Evolutionary conservation across 2,888 invertebrate genomes (phyloP), one percentile per base, ranked within the genome.

Genomic region (Parascotia fuliginaria): DNA sequence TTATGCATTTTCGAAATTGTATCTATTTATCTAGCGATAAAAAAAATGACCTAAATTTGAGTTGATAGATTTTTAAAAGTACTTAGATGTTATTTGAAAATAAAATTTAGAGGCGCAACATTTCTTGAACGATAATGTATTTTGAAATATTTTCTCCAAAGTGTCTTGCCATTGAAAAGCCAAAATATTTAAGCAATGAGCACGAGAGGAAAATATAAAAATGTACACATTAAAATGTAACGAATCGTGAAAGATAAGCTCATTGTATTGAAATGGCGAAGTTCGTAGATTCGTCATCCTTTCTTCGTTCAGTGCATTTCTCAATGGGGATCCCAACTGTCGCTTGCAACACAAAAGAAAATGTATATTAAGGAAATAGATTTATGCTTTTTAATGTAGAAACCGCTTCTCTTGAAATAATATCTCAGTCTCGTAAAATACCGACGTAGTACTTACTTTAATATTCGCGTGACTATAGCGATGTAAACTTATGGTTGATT

Each of bases 191-290:
- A 41, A 43, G 50, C 46, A 45, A 47, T 53, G 44, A 48, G 45
- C 40, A 24, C 39, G n/a, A 27, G 12, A 24, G 24, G 3, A 9
- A 29, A 37, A 44, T 41, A 48, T 50, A 62, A 52, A 29, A 55
- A 62, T 63, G 58, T 65, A 62, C 65, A 65, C 66, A 74, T 70
- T 65, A 63, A 59, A 64, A 63, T 60, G 72, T 77, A 80, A 78
- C 77, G 79, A 78, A 75, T 72, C 71, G 79, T 74, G 64, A 77
- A 65, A 78, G 80, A 81, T 80, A 79, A 75, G 64, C 45, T 47
- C 57, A 58, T 60, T 55, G 55, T 62, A 65, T 66, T 62, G 63
- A 60, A 53, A 55, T 56, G 55, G 22, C 7, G 42, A 42, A 50
- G 38, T 62, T 58, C 37, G 52, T 55, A 44, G 51, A 65, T 60